Evolutionary conservation across 1,140 invertebrate genomes (phyloP).

Genomic region (Homarus americanus): DNA sequence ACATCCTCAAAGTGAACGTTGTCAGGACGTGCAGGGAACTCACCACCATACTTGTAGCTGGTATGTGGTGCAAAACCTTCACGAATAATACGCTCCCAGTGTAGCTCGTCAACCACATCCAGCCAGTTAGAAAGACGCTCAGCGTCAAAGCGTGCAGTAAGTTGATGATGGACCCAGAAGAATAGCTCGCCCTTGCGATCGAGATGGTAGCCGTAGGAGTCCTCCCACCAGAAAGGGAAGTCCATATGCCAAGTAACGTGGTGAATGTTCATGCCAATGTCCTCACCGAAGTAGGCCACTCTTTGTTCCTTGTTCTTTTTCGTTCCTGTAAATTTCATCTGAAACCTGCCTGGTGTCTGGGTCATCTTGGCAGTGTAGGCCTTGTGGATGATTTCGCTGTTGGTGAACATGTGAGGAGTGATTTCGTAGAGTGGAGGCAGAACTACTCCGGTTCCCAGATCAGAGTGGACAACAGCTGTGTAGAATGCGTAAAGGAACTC

Average conservation of each 20-base stretch:
- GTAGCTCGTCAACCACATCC: neutral
- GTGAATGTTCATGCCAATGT: constrained; percentile 25
- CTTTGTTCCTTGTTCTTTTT: constrained; percentile 10
- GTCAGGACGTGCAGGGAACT: constrained; percentile 31
- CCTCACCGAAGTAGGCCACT: constrained; percentile 34
- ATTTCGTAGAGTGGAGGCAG: constrained; percentile 43
- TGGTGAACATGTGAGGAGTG: constrained; percentile 39
- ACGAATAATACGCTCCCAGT: constrained; percentile 3
- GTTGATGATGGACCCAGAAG: constrained; percentile 42
- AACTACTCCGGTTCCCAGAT: neutral
- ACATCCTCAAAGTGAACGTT: constrained; percentile 8
- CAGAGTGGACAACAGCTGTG: neutral
- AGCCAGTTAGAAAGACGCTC: constrained; percentile 23
- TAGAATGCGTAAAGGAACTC: constrained; percentile 29
- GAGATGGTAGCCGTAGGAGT: neutral
- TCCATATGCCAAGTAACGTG: constrained; percentile 38
- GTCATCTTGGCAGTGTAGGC: constrained; percentile 34
- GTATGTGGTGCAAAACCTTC: constrained; percentile 46
- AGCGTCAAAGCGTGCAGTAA: constrained; percentile 17
- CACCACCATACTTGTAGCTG: constrained; percentile 26
- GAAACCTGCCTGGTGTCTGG: neutral
- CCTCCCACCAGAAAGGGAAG: constrained; percentile 38
- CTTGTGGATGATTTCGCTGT: constrained; percentile 18
- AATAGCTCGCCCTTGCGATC: constrained; percentile 43
- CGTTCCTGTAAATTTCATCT: neutral